Evolutionary conservation across 2,888 invertebrate species (phyloP), one percentile per base, ranked within the genome.

Genomic region (Dinocampus coccinellae): DNA sequence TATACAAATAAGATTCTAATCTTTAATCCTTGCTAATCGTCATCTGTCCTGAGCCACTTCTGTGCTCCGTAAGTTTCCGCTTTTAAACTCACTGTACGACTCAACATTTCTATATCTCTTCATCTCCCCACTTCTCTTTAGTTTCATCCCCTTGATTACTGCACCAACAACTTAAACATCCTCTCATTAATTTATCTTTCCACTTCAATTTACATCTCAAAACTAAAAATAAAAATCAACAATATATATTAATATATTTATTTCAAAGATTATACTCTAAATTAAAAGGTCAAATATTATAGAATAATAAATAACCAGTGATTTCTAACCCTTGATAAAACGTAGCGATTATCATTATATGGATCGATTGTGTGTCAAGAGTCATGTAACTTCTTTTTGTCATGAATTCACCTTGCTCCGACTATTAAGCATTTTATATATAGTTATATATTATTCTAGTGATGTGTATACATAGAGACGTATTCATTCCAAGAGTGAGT

Each of bases 21-120:
- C 76, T 75, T 65, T 68, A 75, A 69, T 73, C 73, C 69, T 60
- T 3, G 68, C 69, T 76, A 74, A 75, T 75, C 75, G 75, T 76
- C 69, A 71, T 75, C 65, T 70, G 65, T 64, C 69, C 62, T 6
- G 68, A 65, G 74, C 72, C 67, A 73, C 70, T 11, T 55, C 26
- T 26, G 26, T 34, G 60, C 52, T 60, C n/a, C 60, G 55, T 39
- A 53, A 71, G 55, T 71, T 71, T 61, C 61, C 61, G 61, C 34
- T 61, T 26, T 55, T 61, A 33, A 47, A 58, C 33, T 20, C n/a
- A 24, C 42, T 42, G 29, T 7, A 20, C 16, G 16, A 20, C 9
- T 20, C 10, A n/a, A n/a, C n/a, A n/a, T n/a, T n/a, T n/a, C 42
- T 42, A 20, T 7, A 20, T 20, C 10, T 9, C 11, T 24, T 6